Conservation (phyloP, 2,888 invertebrate species). For the Drosophila mimetica region DNA sequence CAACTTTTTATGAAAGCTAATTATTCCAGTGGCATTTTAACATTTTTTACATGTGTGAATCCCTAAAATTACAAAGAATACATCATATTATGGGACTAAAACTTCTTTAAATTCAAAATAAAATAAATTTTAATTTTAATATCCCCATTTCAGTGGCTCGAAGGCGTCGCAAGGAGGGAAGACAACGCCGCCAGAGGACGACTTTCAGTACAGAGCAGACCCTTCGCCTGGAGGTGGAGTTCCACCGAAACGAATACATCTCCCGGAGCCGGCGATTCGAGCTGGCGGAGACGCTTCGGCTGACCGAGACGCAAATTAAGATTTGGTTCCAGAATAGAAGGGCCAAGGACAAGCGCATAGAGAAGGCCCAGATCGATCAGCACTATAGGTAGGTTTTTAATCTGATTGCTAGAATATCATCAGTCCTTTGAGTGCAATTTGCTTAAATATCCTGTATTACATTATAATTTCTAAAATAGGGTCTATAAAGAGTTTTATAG, state of each 20-base stretch:
- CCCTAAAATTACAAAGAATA: neutral
- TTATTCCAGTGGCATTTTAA: too few relatives aligned
- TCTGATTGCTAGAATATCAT: too few relatives aligned
- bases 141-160: constrained; percentile 90
- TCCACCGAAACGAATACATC: constrained; percentile 96
- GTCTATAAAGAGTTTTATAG: too few relatives aligned
- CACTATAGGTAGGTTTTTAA: constrained; percentile 90
- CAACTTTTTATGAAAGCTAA: too few relatives aligned
- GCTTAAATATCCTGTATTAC: neutral
- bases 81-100: neutral
- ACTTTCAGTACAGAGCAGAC: constrained; percentile 98
- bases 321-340: constrained; percentile 97
- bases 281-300: constrained; percentile 88
- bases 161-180: constrained; percentile 92
- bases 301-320: constrained; percentile 93
- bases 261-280: constrained; percentile 93
- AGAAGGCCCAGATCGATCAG: constrained; percentile 97
- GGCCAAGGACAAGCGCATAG: constrained; percentile 97
- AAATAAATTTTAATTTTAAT: neutral
- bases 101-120: too few relatives aligned
- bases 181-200: constrained; percentile 95
- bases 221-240: constrained; percentile 94
- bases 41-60: too few relatives aligned
- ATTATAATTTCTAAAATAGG: neutral
- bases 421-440: too few relatives aligned